These are phyloP conservation scores for Andrena flavipes DNA, from an alignment of 2,888 invertebrate genomes.

Conservation along the genomic window DNA sequence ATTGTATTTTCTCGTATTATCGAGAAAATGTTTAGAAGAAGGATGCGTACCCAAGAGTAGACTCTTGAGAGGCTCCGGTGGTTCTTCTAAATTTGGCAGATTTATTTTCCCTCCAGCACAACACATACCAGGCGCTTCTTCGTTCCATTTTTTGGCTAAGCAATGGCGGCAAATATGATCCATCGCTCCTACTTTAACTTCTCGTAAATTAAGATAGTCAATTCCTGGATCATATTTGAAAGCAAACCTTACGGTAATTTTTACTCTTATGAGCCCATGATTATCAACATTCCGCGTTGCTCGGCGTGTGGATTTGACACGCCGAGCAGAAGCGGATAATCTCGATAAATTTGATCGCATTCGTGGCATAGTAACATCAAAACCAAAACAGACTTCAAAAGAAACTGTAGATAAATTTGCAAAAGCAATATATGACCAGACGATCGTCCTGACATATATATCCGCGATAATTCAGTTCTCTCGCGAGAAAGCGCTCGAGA, in stretches of 20 bases:
- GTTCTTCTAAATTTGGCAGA: slow-evolving; percentile 5
- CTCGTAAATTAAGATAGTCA: background rate
- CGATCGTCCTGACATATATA: too few species aligned
- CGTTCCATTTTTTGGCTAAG: too few species aligned
- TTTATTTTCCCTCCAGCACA: background rate
- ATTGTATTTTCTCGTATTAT: background rate
- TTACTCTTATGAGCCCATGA: background rate
- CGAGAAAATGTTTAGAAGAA: background rate
- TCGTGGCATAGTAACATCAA: background rate
- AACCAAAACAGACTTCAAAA: too few species aligned
- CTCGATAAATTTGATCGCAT: background rate
- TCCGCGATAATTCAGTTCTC: background rate
- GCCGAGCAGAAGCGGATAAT: background rate
- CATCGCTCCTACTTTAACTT: background rate
- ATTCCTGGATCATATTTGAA: background rate
- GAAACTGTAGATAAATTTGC: too few species aligned
- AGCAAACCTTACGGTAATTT: background rate
- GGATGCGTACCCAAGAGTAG: background rate
- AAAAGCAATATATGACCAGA: too few species aligned
- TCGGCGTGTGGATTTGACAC: background rate
- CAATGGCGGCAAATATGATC: too few species aligned
- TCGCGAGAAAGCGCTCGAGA: background rate
- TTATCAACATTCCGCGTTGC: background rate
- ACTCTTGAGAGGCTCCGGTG: background rate
- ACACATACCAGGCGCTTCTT: background rate